Evolutionary conservation across 1,140 invertebrate species (phyloP).

Genomic region (Megathymus violae): DNA sequence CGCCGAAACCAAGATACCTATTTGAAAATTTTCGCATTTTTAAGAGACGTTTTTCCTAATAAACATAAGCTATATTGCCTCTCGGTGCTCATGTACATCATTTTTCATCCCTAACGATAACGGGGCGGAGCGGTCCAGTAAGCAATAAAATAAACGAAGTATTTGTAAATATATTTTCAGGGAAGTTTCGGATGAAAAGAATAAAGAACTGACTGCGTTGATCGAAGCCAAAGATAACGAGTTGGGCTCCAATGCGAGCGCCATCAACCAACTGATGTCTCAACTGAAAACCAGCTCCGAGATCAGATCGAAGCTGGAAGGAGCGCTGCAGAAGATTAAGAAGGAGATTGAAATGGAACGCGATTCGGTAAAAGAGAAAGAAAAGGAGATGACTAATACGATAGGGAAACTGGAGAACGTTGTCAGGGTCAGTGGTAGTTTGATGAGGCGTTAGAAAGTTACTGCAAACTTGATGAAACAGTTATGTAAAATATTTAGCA

Average conservation of each 20-base stretch:
- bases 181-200: slow-evolving; percentile 26
- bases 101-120: no score
- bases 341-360: slow-evolving; percentile 48
- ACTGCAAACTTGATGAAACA: not conserved
- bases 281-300: slow-evolving; percentile 52
- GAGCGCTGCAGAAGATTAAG: slow-evolving; percentile 41
- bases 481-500: no score
- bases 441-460: no score
- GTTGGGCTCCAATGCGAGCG: slow-evolving; percentile 45
- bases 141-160: no score
- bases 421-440: slow-evolving; percentile 40
- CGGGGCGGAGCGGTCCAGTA: no score
- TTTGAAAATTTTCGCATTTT: no score
- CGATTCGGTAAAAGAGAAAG: slow-evolving; percentile 41
- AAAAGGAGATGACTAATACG: slow-evolving; percentile 39
- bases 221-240: slow-evolving; percentile 49
- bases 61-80: no score
- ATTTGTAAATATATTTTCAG: slow-evolving; percentile 21
- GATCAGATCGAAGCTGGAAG: slow-evolving; percentile 47
- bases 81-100: no score
- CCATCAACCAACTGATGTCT: slow-evolving; percentile 55
- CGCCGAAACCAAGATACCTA: no score
- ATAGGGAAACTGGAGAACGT: slow-evolving; percentile 48
- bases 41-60: no score
- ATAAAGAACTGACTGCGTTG: slow-evolving; percentile 34